A percentile compares a stretch with the other conserved stretches of the same genome.
Conservation (phyloP, 2,113 vertebrate species). For the Chlorodrepanis virens region DNA sequence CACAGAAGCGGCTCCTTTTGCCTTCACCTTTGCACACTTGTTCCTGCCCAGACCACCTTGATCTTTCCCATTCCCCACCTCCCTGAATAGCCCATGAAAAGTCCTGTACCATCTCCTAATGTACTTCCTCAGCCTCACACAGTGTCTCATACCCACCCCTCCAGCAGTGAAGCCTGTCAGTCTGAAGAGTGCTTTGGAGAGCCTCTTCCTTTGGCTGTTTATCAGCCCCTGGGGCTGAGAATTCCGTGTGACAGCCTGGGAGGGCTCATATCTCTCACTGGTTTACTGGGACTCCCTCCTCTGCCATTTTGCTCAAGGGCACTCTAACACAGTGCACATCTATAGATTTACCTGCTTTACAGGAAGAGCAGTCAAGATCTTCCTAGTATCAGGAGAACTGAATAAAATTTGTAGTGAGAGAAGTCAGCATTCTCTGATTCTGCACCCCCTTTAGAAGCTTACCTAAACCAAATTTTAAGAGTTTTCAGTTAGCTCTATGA, state of each 20-base stretch:
- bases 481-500: background rate
- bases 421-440: background rate
- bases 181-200: background rate
- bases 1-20: rapidly evolving
- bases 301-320: background rate
- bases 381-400: background rate
- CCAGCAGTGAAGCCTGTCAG: background rate
- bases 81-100: background rate
- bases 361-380: background rate
- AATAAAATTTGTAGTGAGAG: background rate
- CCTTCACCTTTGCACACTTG: background rate
- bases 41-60: background rate
- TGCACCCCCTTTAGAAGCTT: background rate
- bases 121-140: background rate
- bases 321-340: background rate
- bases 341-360: background rate
- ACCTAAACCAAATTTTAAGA: background rate
- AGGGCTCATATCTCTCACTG: background rate
- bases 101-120: background rate
- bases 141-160: background rate
- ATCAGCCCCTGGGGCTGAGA: background rate
- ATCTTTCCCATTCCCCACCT: background rate
- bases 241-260: background rate
- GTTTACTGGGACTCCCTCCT: background rate
- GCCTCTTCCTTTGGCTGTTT: too few species aligned